A percentile compares a stretch with the other conserved stretches of the same genome.
phyloP scores from a whole-genome alignment of 2,888 invertebrate genomes.

The Synanthedon vespiformis region DNA sequence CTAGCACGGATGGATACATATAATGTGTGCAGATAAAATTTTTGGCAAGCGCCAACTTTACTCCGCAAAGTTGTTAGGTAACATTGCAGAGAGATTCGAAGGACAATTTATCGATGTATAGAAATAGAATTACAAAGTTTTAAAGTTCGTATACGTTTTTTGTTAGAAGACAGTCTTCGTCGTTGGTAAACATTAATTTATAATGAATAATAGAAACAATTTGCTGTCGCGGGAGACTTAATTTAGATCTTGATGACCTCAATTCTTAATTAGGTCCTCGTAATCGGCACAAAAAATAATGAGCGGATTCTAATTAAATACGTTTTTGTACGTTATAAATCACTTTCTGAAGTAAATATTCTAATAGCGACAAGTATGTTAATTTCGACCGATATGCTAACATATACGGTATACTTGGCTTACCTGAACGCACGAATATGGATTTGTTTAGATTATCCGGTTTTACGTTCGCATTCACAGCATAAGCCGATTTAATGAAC shows the following conservation, averaged over 20 bases:
- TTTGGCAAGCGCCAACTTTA: conserved; percentile 43
- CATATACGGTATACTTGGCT: background rate
- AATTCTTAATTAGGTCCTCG: no score
- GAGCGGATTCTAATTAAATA: no score
- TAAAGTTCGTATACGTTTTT: no score
- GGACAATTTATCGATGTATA: background rate
- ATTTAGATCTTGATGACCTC: no score
- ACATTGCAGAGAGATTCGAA: conserved; percentile 45
- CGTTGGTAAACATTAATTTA: no score
- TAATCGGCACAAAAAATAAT: no score
- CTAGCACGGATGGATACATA: conserved; percentile 1
- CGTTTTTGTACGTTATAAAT: no score
- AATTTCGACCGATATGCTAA: background rate
- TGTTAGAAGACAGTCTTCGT: no score
- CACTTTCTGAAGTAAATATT: no score
- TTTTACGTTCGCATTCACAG: conserved; percentile 10
- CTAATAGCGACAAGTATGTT: background rate
- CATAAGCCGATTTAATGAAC: conserved; percentile 14
- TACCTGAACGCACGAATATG: conserved; percentile 1
- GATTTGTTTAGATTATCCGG: conserved; percentile 11
- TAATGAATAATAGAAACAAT: no score
- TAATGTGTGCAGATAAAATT: conserved; percentile 30
- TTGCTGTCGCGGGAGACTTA: no score
- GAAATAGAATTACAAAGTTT: no score
- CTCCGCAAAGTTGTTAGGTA: conserved; percentile 55